phyloP scores from a whole-genome alignment of 2,797 vertebrate species.

The Clarias laeviceps region DNA sequence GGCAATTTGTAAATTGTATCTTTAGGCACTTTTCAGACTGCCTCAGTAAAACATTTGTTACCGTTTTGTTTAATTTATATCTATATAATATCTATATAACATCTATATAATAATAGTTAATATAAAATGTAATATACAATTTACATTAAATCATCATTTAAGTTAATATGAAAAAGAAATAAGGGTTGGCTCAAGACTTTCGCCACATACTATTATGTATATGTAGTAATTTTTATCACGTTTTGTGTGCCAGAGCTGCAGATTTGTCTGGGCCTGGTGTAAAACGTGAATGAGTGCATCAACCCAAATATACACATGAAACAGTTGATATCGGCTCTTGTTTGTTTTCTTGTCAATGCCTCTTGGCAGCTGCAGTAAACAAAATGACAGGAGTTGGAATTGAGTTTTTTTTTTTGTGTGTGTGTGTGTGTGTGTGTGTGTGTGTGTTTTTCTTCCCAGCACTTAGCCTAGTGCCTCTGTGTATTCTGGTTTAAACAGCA shows the following conservation, averaged over 20 bases:
- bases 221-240: neutral
- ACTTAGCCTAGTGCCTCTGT: slow-evolving; percentile 12
- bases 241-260: neutral
- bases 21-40: too few relatives aligned
- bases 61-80: too few relatives aligned
- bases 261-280: neutral
- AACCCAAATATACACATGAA: neutral
- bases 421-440: neutral
- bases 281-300: neutral
- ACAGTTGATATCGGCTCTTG: neutral
- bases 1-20: too few relatives aligned
- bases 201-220: too few relatives aligned
- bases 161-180: too few relatives aligned
- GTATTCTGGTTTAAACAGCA: slow-evolving; percentile 20
- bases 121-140: too few relatives aligned
- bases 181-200: too few relatives aligned
- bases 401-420: slow-evolving; percentile 14
- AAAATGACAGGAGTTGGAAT: slow-evolving; percentile 31
- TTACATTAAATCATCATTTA: too few relatives aligned
- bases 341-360: slow-evolving; percentile 25
- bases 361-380: slow-evolving; percentile 30
- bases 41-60: too few relatives aligned
- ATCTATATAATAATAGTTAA: too few relatives aligned
- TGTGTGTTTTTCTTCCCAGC: neutral
- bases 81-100: too few relatives aligned